Conservation (phyloP, 1,140 invertebrate genomes). For the Pseudomyrmex concolor region DNA sequence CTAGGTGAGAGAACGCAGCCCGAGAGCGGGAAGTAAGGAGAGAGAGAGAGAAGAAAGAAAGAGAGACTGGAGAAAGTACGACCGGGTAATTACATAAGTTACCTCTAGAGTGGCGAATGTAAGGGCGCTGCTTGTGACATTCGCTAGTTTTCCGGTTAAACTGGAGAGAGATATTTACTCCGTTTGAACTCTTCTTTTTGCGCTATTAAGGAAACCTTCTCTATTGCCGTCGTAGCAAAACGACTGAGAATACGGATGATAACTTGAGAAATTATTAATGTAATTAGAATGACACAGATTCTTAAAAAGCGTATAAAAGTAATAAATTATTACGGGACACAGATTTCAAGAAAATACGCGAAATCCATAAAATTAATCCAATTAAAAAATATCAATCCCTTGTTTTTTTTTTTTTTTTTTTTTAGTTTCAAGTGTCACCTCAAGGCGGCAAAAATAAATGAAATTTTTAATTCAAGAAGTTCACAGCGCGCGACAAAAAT, state of each 20-base stretch:
- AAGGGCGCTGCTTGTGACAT: conserved; percentile 48
- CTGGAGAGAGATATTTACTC: conserved; percentile 45
- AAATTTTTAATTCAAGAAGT: conserved; percentile 49
- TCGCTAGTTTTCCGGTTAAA: conserved; percentile 51
- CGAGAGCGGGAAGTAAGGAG: background rate
- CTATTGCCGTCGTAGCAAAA: background rate
- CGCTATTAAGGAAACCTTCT: conserved; percentile 15
- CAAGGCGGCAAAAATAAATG: conserved; percentile 24
- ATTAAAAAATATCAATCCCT: conserved; percentile 13
- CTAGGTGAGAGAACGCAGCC: conserved; percentile 6
- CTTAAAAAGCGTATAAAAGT: background rate
- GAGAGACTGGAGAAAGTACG: background rate
- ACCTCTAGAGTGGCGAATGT: conserved; percentile 31
- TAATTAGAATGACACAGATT: background rate
- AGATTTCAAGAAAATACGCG: background rate
- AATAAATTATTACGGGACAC: no score
- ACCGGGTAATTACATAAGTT: conserved; percentile 52
- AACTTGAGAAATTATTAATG: conserved; percentile 28
- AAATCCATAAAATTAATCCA: background rate
- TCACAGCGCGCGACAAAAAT: background rate
- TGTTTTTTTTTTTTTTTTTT: background rate
- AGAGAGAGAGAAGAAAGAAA: background rate
- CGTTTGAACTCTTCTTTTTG: conserved; percentile 37
- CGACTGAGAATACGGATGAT: conserved; percentile 31
- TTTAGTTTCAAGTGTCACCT: conserved; percentile 1